Evolutionary conservation across 2,888 invertebrate genomes (phyloP), one percentile per base, ranked within the genome.

Genomic region (Aphelenchoides bicaudatus): DNA sequence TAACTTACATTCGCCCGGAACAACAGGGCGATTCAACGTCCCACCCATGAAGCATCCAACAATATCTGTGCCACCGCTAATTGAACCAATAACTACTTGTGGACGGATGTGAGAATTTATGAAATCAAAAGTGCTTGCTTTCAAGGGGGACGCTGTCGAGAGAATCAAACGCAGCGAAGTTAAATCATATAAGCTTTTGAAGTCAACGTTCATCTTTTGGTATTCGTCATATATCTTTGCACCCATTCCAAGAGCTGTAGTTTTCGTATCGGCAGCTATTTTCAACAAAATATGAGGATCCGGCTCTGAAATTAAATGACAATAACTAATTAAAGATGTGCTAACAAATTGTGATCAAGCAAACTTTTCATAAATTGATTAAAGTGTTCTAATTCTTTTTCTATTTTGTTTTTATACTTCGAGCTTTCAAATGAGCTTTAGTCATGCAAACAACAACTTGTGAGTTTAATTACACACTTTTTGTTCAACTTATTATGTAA

Each of bases 31-130:
- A 19, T 79, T 81, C 62, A 81, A 79, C 67, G 82, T 82, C 58
- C 81, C 81, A 19, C 84, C 84, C 78, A 83, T 82, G 74, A 85
- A 85, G 72, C 84, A 84, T 5, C 83, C 83, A 60, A 84, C 82
- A 48, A 85, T 84, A 70, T 85, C 85, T 3, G 84, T 85, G 2
- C 85, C 85, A 57, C 84, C 84, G 80, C 72, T 61, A 71, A 75
- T 68, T 13, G 70, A 68, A 23, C 64, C 68, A 48, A 78, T 72
- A 8, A 72, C 64, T 19, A 72, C 70, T 60, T 74, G 63, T 39
- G 72, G 73, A 16, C 65, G 84, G 37, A 85, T 80, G 52, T 81
- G 75, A n/a, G 74, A 74, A 72, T 84, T 84, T 10, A 85, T 82
- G 74, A 82, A 85, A 23, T 83, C 82, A 73, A 82, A 85, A 25